Evolutionary conservation across 2,113 vertebrate species (phyloP), one percentile per base, ranked within the genome.

Genomic region (Apaloderma vittatum): DNA sequence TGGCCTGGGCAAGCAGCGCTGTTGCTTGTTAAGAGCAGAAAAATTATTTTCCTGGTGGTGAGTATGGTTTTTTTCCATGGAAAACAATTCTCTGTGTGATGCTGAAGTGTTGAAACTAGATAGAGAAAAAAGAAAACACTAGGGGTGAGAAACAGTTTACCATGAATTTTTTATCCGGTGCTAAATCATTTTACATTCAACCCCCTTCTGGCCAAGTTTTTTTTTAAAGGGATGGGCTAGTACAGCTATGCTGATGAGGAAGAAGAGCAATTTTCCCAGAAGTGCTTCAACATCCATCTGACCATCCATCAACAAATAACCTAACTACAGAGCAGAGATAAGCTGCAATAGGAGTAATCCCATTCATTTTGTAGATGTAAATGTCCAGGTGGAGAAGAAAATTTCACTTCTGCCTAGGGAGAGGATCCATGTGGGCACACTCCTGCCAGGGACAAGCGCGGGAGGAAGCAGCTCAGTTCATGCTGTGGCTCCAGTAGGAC

Each of bases 101-200:
- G 18, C 61, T 81, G 32, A 62, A 74, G 21, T 48, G 49, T 76
- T 26, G 71, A 92, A 93, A 78, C 6, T 27, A 90, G 49, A 61
- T 4, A 78, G 32, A 90, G 30, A 6, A 30, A 49, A 57, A 77
- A 40, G 40, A 40, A 59, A 26, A 0, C 16, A 34, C 9, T 49
- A 36, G 8, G 23, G 30, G n/a, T 45, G 48, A 32, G 49, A 34
- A 92, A 75, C 82, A 34, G 10, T 48, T 85, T 72, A 32, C 48
- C n/a, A 8, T 40, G 0, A 12, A 9, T 57, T 74, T 18, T 92
- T 83, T 40, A 59, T 74, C 37, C 23, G 32, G 4, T 45, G 32
- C 23, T 75, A 92, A 90, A 76, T 90, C 12, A 61, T 86, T 94
- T 92, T 79, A 65, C 58, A 59, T 74, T 89, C 74, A 88, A 26